Evolutionary conservation across 2,113 vertebrate species (phyloP).

Genomic region (Neodon shergylaensis): DNA sequence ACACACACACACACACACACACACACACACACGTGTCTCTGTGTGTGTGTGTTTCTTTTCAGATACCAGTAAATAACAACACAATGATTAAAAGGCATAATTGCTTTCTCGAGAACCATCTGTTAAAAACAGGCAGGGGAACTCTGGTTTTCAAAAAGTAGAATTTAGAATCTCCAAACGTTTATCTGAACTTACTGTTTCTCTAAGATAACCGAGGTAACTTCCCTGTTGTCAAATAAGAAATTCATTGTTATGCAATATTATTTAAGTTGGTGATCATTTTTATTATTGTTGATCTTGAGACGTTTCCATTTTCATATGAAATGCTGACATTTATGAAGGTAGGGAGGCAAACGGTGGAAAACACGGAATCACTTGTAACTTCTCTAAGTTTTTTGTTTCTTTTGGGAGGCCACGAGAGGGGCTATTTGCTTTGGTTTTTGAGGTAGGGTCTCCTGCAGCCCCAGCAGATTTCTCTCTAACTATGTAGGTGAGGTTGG

Average conservation of each 20-base stretch:
- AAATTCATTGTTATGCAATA: constrained; percentile 22
- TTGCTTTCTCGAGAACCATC: constrained; percentile 37
- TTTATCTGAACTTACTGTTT: constrained; percentile 42
- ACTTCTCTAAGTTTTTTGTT: constrained; percentile 55
- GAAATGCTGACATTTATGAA: constrained; percentile 42
- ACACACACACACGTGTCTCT: background rate
- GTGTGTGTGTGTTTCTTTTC: background rate
- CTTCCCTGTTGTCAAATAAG: constrained; percentile 43
- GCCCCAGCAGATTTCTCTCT: background rate
- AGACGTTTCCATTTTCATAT: constrained; percentile 18
- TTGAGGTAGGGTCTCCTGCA: background rate
- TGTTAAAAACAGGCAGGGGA: background rate
- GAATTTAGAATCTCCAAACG: constrained; percentile 2
- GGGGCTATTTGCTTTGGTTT: background rate
- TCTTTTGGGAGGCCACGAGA: background rate
- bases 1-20: background rate
- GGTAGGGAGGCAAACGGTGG: constrained; percentile 43
- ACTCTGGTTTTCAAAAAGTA: constrained; percentile 19
- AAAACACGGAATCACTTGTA: constrained; percentile 62
- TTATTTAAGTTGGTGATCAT: constrained; percentile 53
- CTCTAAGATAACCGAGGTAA: constrained; percentile 5
- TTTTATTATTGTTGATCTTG: background rate
- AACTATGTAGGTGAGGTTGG: background rate
- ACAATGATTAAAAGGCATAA: constrained; percentile 40
- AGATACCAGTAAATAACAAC: constrained; percentile 42